Evolutionary conservation across 1,140 invertebrate genomes (phyloP), one percentile per base, ranked within the genome.

Genomic region (Bombus affinis): DNA sequence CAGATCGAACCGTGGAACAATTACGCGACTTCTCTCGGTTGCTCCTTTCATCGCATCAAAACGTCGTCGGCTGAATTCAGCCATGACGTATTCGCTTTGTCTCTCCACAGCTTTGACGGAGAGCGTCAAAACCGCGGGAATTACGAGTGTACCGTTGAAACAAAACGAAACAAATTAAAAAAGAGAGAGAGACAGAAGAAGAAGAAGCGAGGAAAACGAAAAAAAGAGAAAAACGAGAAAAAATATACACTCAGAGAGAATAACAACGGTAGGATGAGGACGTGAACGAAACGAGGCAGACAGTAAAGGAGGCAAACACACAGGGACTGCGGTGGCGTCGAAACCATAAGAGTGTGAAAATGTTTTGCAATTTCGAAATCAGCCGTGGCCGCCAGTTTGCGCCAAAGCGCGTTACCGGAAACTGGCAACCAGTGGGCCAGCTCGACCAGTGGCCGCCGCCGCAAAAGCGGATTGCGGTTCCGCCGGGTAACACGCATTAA

Each of bases 321-420:
- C 9, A 77, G 76, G 68, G 84, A 78, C 57, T 79, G 76, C 89
- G 87, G 83, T 72, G 65, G 88, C 87, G 87, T 88, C 88, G 89
- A 83, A 94, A 93, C 91, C 93, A 94, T 91, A 87, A 92, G 93
- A 95, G 94, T 93, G 94, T 95, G 93, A 95, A 95, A 95, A 95
- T 95, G 93, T 95, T 95, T 95, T 94, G 93, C 94, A 95, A 94
- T 94, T 91, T 91, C 92, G 92, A 94, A 94, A 95, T 94, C 93
- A 93, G 92, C 92, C 93, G 91, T 93, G 91, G 91, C 86, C 90
- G 82, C 53, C 72, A 78, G 86, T 85, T 81, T 93, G 87, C 89
- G 90, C 90, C 86, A 93, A 93, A 93, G 93, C 93, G 92, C 91
- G 92, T 94, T 92, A 91, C 91, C 92, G 92, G 92, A 94, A 93